Evolutionary conservation across 2,113 vertebrate species (phyloP).

Genomic region (Carettochelys insculpta): DNA sequence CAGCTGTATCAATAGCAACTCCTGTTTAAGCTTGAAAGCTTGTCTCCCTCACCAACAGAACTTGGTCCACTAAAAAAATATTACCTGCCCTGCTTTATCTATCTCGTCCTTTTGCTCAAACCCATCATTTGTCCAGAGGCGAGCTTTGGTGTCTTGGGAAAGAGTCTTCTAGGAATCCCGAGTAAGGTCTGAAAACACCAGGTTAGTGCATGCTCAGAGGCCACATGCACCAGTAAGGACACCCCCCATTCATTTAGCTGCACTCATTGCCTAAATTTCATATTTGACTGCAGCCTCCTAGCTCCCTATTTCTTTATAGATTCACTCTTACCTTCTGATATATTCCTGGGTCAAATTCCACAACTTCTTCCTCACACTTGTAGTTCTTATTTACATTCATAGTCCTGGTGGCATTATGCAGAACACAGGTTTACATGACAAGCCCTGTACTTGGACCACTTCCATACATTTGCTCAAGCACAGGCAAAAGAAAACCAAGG

Average conservation of each 20-base stretch:
- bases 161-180: fast-evolving
- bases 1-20: background rate
- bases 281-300: background rate
- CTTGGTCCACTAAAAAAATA: background rate
- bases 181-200: background rate
- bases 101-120: background rate
- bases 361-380: background rate
- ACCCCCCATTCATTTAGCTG: fast-evolving
- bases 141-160: background rate
- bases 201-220: background rate
- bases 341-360: fast-evolving
- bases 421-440: fast-evolving
- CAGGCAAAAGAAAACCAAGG: background rate
- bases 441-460: background rate
- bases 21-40: background rate
- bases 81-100: background rate
- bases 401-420: background rate
- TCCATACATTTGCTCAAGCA: background rate
- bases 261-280: background rate
- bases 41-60: background rate
- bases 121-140: background rate
- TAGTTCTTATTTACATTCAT: too few relatives aligned
- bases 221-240: background rate
- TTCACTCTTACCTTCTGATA: background rate
- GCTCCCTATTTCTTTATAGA: background rate